These are phyloP conservation scores for Mirounga angustirostris DNA, from an alignment of 2,113 vertebrate species.

Conservation along the genomic window DNA sequence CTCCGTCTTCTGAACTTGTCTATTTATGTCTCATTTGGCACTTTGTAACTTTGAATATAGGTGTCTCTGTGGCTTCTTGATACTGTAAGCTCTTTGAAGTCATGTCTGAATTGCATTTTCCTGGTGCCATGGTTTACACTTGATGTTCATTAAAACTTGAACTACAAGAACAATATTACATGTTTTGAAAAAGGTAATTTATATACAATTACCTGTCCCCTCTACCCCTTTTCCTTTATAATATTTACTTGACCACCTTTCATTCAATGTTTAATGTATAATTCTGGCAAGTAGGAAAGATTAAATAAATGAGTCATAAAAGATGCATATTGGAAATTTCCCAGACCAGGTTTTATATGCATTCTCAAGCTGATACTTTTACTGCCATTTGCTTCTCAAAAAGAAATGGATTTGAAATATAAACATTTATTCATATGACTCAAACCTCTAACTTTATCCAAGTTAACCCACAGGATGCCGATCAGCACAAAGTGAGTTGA, in stretches of 20 bases:
- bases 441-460: background rate
- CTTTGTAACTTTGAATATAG: background rate
- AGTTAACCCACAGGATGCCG: background rate
- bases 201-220: background rate
- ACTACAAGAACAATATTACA: background rate
- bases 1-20: background rate
- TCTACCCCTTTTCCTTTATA: background rate
- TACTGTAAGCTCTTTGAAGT: background rate
- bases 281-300: background rate
- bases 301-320: background rate
- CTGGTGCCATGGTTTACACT: background rate
- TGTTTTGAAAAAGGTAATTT: background rate
- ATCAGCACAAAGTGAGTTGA: background rate
- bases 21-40: background rate
- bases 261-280: background rate
- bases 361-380: background rate
- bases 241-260: background rate
- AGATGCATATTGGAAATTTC: constrained; percentile 1
- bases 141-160: background rate
- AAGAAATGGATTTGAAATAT: background rate
- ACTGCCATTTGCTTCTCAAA: background rate
- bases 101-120: background rate
- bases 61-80: background rate
- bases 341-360: background rate
- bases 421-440: constrained; percentile 3